A percentile compares a stretch with the other conserved stretches of the same genome.
Conservation (phyloP, 2,113 vertebrate species). For the Pelobates fuscus region DNA sequence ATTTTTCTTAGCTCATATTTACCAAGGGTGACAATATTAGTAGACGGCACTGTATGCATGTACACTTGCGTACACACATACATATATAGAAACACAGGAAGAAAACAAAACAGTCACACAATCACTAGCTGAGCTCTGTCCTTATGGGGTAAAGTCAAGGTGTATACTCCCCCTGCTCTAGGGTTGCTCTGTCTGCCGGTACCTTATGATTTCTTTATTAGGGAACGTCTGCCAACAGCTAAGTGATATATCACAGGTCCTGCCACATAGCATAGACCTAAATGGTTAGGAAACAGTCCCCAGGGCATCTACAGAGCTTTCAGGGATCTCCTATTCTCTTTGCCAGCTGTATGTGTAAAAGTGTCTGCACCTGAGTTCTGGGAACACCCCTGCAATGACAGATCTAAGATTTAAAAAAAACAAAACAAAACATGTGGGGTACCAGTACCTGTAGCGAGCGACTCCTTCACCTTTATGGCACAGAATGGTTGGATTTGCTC, state of each 20-base stretch:
- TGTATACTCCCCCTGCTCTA: neutral
- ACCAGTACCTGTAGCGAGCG: constrained; percentile 83
- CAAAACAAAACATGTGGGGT: neutral
- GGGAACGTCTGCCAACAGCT: constrained; percentile 54
- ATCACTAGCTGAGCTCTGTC: neutral
- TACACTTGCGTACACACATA: too few relatives aligned
- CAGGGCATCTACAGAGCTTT: constrained; percentile 32
- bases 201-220: constrained; percentile 42
- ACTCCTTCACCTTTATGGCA: constrained; percentile 95
- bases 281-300: constrained; percentile 46
- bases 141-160: neutral
- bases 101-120: too few relatives aligned
- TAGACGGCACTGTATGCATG: too few relatives aligned
- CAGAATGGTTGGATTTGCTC: constrained; percentile 81
- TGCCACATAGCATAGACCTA: constrained; percentile 41
- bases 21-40: too few relatives aligned
- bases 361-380: neutral
- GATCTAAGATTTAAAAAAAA: neutral
- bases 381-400: neutral
- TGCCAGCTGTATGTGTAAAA: neutral
- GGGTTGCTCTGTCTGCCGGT: neutral
- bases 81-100: too few relatives aligned
- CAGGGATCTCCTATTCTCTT: neutral
- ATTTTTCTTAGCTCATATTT: too few relatives aligned
- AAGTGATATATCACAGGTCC: constrained; percentile 18